Evolutionary conservation across 2,888 invertebrate species (phyloP).

Genomic region (Allolobophora icterica): DNA sequence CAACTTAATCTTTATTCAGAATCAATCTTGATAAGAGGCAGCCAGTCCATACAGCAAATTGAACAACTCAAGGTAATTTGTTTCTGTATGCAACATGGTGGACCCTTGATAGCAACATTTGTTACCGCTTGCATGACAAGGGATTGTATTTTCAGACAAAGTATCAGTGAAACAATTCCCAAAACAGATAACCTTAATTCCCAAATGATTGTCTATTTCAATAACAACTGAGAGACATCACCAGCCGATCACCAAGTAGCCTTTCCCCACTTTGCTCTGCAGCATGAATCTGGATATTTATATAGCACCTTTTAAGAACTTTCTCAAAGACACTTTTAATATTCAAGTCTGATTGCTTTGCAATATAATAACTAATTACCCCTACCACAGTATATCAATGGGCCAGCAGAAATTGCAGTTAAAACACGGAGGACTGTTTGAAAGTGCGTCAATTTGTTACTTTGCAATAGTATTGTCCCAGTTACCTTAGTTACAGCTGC

Average conservation of each 20-base stretch:
- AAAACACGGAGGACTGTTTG: background rate
- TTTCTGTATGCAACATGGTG: background rate
- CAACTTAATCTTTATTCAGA: background rate
- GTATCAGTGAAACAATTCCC: background rate
- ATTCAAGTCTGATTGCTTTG: background rate
- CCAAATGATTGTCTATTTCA: background rate
- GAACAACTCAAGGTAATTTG: background rate
- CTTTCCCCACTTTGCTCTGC: background rate
- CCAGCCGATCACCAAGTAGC: background rate
- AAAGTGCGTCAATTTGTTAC: background rate
- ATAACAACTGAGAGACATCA: background rate
- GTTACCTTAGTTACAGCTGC: conserved; percentile 11
- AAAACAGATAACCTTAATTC: background rate
- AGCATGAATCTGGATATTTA: background rate
- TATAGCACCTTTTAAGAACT: no score
- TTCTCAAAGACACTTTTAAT: background rate
- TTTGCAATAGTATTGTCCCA: background rate
- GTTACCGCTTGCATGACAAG: background rate
- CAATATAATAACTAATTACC: background rate
- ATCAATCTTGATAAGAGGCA: background rate
- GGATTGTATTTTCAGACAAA: background rate
- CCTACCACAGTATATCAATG: background rate
- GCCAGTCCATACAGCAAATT: background rate
- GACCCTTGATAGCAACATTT: background rate
- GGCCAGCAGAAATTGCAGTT: background rate